Conservation (phyloP, 1,140 invertebrate species). For the Macrosteles quadrilineatus region DNA sequence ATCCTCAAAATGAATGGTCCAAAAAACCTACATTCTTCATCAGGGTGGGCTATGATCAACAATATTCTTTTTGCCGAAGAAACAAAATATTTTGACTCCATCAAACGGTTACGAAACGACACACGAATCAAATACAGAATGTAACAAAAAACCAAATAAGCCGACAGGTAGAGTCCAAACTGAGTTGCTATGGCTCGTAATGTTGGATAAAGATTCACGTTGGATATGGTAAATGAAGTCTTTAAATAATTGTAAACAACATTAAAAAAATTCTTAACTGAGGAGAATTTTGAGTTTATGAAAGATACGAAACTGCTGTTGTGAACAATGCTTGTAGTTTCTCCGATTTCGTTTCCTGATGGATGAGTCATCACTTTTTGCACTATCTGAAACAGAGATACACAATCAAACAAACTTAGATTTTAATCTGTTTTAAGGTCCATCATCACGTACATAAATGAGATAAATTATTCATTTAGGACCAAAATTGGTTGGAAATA, state of each 20-base stretch:
- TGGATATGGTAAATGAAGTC: not conserved
- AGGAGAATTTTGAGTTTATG: not conserved
- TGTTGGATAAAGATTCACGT: not conserved
- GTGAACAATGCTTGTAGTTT: not conserved
- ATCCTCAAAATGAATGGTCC: conserved; percentile 82
- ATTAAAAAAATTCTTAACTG: not conserved
- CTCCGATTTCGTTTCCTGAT: not conserved
- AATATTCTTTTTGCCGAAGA: conserved; percentile 58
- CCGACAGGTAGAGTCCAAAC: not conserved
- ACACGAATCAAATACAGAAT: not conserved
- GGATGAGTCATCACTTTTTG: not conserved
- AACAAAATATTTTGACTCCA: not conserved
- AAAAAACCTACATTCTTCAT: conserved; percentile 99
- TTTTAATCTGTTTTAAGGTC: too few species aligned
- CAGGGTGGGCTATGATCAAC: conserved; percentile 90
- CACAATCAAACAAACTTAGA: too few species aligned
- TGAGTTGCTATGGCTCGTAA: not conserved
- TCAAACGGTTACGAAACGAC: not conserved
- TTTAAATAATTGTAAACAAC: not conserved
- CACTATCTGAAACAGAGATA: too few species aligned
- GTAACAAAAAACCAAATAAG: not conserved
- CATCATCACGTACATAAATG: too few species aligned
- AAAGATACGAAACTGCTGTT: not conserved
- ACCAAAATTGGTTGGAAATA: too few species aligned
- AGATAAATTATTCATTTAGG: too few species aligned